These are phyloP conservation scores for Pelecanoides urinatrix DNA, from an alignment of 2,113 vertebrate species.

Conservation along the genomic window DNA sequence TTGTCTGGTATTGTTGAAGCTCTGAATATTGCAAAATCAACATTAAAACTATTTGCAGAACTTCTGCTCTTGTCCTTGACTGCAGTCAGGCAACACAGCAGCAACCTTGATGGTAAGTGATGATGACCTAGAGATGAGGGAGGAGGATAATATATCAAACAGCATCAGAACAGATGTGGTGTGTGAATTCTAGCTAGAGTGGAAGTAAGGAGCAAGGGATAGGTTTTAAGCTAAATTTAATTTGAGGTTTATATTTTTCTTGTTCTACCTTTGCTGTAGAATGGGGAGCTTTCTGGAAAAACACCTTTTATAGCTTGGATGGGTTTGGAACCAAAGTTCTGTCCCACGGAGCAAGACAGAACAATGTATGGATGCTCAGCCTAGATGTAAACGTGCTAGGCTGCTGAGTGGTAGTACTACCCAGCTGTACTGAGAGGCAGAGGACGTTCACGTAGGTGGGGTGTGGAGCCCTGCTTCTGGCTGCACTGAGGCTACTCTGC, in stretches of 20 bases:
- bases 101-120: neutral
- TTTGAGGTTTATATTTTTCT: neutral
- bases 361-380: accelerated
- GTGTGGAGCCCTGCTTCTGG: neutral
- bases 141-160: neutral
- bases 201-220: neutral
- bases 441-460: accelerated
- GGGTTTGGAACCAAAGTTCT: neutral
- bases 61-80: neutral
- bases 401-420: no score
- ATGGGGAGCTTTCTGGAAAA: neutral
- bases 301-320: neutral
- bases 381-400: neutral
- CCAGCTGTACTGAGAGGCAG: neutral
- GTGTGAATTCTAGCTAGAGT: neutral
- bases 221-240: neutral
- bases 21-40: neutral
- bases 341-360: neutral
- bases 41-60: neutral
- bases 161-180: neutral
- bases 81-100: neutral
- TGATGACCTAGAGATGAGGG: neutral
- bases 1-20: neutral
- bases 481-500: neutral
- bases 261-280: neutral